Evolutionary conservation across 2,797 vertebrate species (phyloP).

Genomic region (Amniataba percoides): DNA sequence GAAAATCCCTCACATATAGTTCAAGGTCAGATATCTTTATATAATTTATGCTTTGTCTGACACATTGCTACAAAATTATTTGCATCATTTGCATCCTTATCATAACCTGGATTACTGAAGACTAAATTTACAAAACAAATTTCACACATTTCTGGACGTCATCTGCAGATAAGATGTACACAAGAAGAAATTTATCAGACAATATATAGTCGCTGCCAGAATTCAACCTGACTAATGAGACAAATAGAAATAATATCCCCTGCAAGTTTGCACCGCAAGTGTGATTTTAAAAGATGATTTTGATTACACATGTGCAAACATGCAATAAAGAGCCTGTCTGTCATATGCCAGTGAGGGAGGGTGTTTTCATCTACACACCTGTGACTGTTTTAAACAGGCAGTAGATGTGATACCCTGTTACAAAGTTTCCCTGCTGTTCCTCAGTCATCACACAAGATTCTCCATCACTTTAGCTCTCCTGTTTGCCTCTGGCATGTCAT

Average conservation of each 20-base stretch:
- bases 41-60: background rate
- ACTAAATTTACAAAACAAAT: no score
- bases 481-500: background rate
- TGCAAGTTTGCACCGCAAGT: background rate
- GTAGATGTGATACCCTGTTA: no score
- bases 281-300: background rate
- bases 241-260: background rate
- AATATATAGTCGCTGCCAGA: background rate
- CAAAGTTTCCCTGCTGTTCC: no score
- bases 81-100: no score
- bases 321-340: no score
- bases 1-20: background rate
- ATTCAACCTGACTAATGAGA: background rate
- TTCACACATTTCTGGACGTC: background rate
- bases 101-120: no score
- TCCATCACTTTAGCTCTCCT: background rate
- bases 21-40: background rate
- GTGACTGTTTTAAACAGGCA: no score
- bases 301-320: background rate
- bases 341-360: no score
- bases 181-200: background rate
- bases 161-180: background rate
- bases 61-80: background rate
- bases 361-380: no score
- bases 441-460: no score